Evolutionary conservation across 2,888 invertebrate genomes (phyloP), one percentile per base, ranked within the genome.

Genomic region (Eupithecia insigniata): DNA sequence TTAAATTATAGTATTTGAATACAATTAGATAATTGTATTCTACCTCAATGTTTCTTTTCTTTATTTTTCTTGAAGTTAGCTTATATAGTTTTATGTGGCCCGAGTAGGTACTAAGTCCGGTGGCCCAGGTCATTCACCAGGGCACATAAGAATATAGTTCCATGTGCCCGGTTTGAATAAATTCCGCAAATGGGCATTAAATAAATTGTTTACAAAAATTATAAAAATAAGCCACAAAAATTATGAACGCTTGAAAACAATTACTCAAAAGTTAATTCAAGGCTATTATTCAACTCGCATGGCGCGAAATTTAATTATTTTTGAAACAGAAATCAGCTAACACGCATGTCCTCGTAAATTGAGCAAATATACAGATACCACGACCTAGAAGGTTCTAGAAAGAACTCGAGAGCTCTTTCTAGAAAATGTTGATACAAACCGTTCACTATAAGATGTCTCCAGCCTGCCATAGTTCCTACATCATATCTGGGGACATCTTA

Each of bases 231-330:
- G 34, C 12, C 32, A 4, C 32, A 34, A 12, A 30, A 16, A 62
- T 22, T n/a, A 34, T 34, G 18, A 62, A 61, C 28, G 58, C 55
- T 26, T 34, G 16, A 67, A 67, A 67, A 67, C 58, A 60, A 67
- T 67, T 39, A 67, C 36, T 58, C 28, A 36, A 60, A 60, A 60
- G 58, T 60, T 39, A 67, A 58, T 60, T 34, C 58, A 28, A 34
- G n/a, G 18, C n/a, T 36, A 61, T 66, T 51, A 66, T 30, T 61
- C 34, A 66, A 61, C 66, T 61, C 67, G 66, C 69, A 51, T 39
- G 61, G 66, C 72, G 28, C n/a, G 28, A 26, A 34, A 46, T 64
- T 22, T 64, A 43, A 61, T 72, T 66, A 72, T 66, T 64, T 51
- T 67, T 39, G 6, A 14, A 22, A 55, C 58, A 66, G 51, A 68